These are phyloP conservation scores for Agrenia bidenticulata DNA, from an alignment of 2,888 invertebrate genomes.

Conservation along the genomic window DNA sequence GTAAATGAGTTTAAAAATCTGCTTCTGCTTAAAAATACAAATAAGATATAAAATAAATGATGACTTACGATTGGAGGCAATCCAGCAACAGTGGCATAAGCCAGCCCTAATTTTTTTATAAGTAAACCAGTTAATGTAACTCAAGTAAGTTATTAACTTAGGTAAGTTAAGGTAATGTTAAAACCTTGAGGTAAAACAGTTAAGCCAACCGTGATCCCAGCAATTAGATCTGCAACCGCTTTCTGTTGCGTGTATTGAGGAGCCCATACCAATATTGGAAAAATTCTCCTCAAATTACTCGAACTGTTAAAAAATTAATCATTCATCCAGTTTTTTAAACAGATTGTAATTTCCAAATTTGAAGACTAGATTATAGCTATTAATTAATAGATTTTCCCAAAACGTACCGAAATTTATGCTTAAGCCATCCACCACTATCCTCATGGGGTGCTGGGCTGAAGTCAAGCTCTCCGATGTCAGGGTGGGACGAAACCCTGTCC, in stretches of 20 bases:
- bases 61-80: conserved; percentile 56
- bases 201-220: conserved; percentile 41
- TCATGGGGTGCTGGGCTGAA: conserved; percentile 17
- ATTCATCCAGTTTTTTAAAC: too few relatives aligned
- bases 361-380: neutral
- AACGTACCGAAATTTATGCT: conserved; percentile 37
- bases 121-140: too few relatives aligned
- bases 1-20: too few relatives aligned
- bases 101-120: conserved; percentile 65
- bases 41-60: neutral
- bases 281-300: conserved; percentile 35
- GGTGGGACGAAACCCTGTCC: conserved; percentile 28
- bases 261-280: conserved; percentile 48
- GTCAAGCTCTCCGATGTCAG: conserved; percentile 19
- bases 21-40: too few relatives aligned
- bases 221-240: conserved; percentile 39
- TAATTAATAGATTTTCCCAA: neutral
- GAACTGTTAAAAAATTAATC: conserved; percentile 14
- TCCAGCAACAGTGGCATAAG: conserved; percentile 87
- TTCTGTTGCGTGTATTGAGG: conserved; percentile 38
- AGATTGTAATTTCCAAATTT: too few relatives aligned
- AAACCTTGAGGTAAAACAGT: conserved; percentile 58
- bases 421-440: conserved; percentile 20
- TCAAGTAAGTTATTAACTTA: too few relatives aligned
- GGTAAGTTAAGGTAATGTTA: too few relatives aligned